Evolutionary conservation across 2,113 vertebrate species (phyloP).

Genomic region (Heterocephalus glaber): DNA sequence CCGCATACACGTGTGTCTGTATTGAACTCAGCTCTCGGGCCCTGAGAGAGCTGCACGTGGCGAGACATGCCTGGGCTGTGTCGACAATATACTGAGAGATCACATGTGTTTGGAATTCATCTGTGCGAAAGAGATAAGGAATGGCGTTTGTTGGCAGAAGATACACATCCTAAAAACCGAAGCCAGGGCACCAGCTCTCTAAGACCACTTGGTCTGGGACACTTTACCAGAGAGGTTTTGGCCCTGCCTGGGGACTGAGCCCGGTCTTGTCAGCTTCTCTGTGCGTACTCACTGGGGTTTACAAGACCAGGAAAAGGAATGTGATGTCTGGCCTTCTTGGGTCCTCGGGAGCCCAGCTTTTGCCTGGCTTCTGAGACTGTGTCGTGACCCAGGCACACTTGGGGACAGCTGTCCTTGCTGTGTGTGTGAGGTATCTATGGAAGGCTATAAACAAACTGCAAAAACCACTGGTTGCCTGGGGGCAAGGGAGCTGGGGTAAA

Average conservation of each 20-base stretch:
- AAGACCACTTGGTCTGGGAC: background rate
- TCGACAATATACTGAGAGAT: slow-evolving; percentile 32
- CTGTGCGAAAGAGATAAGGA: slow-evolving; percentile 69
- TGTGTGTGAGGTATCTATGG: background rate
- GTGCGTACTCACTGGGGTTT: background rate
- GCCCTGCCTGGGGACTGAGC: background rate
- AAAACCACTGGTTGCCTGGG: background rate
- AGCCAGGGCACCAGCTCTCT: background rate
- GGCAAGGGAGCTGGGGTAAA: background rate
- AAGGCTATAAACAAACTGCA: background rate
- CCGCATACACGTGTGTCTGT: background rate
- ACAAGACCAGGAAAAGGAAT: background rate
- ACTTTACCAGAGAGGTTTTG: background rate
- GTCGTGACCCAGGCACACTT: background rate
- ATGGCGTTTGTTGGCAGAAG: slow-evolving; percentile 45
- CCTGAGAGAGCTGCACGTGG: background rate
- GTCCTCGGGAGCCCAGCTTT: background rate
- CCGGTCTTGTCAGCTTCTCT: background rate
- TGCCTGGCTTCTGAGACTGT: background rate
- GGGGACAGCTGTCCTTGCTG: background rate
- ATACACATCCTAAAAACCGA: slow-evolving; percentile 32
- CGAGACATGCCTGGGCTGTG: background rate
- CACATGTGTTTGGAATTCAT: background rate
- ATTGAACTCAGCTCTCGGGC: background rate
- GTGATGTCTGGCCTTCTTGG: background rate